Evolutionary conservation across 2,888 invertebrate genomes (phyloP), one percentile per base, ranked within the genome.

Genomic region (Trilocha varians): DNA sequence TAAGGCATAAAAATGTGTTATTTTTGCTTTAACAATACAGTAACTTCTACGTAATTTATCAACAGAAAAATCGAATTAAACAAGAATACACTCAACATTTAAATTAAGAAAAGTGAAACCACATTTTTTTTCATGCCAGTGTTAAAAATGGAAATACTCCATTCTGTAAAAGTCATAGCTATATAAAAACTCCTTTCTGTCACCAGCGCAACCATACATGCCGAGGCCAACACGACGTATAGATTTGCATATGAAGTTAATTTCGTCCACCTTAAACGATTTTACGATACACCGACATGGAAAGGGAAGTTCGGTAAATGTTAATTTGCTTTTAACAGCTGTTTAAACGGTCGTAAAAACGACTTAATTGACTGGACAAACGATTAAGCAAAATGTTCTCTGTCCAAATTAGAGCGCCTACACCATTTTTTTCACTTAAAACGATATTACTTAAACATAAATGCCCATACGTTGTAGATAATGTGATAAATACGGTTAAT

Each of bases 311-410:
- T 57, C 62, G 57, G 66, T 69, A 65, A 72, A 70, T 68, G 62
- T 57, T 75, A 76, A 78, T 76, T 70, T 68, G 52, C 55, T 50
- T 56, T 64, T 62, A 70, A 71, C 66, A 66, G 62, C 60, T 66
- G 60, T 58, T 66, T 66, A 67, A 68, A 59, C 53, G 61, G 44
- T 52, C 55, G 61, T 72, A 61, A 71, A 71, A 65, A 63, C 59
- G 44, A 53, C 47, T 59, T 68, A 69, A 72, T 70, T 57, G 57
- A 46, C 48, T 45, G 49, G 45, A 41, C 50, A 52, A 49, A 46
- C 57, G 58, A 65, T 65, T 65, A 60, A 57, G 52, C 56, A 50
- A 59, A 70, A 66, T 60, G 53, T 52, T 59, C 50, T 53, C 52
- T 55, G 57, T 53, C 55, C 51, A 50, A 57, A 58, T 57, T 52